These are phyloP conservation scores for Lutraria lutraria DNA, from an alignment of 2,888 invertebrate genomes.

Conservation along the genomic window DNA sequence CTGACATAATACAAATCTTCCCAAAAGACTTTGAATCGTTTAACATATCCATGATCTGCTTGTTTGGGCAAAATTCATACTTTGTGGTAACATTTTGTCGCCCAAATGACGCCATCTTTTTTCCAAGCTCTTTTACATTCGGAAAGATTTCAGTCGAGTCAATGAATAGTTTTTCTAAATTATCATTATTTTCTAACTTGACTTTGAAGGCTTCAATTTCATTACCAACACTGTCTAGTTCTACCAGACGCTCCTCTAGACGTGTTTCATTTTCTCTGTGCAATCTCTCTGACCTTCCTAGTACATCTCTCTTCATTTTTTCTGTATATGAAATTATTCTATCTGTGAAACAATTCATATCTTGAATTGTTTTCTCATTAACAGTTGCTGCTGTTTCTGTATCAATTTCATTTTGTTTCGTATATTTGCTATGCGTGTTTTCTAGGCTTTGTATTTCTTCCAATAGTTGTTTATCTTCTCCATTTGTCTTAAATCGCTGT, in stretches of 20 bases:
- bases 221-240: not conserved
- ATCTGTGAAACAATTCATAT: not conserved
- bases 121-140: not conserved
- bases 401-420: not conserved
- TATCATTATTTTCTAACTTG: not conserved
- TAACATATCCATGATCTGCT: not conserved
- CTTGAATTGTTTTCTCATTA: not conserved
- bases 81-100: not conserved
- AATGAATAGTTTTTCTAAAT: not conserved
- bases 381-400: not conserved
- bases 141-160: not conserved
- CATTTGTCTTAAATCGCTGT: not conserved
- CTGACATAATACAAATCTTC: not conserved
- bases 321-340: not conserved
- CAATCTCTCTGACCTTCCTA: not conserved
- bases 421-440: not conserved
- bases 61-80: not conserved
- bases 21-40: not conserved
- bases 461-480: not conserved
- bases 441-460: not conserved
- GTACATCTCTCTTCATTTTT: not conserved
- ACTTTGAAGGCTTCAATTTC: not conserved
- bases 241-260: not conserved
- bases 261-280: not conserved
- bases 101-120: not conserved